A percentile compares a stretch with the other conserved stretches of the same genome.
These are phyloP conservation scores for Xestia ashworthii DNA, from an alignment of 2,888 invertebrate genomes.

Conservation along the genomic window DNA sequence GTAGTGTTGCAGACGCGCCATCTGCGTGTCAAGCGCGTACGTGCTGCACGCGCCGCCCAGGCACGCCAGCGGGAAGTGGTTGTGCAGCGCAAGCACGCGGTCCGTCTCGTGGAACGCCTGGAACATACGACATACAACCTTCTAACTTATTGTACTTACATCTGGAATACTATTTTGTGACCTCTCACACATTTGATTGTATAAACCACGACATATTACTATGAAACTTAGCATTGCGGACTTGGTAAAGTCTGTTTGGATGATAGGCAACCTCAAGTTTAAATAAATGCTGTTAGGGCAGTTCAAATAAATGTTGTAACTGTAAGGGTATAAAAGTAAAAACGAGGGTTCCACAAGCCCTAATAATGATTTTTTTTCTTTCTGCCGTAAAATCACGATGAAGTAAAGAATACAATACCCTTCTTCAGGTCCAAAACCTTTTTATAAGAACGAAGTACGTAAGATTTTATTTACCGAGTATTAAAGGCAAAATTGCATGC, in stretches of 20 bases:
- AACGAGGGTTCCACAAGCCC: no score
- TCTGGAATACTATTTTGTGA: not conserved
- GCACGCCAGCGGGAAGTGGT: slow-evolving; percentile 97
- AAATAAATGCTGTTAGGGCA: not conserved
- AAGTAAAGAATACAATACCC: no score
- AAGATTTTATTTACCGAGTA: not conserved
- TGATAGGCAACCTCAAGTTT: not conserved
- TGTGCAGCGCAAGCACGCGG: slow-evolving; percentile 96
- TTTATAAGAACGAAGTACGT: not conserved
- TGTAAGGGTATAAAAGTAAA: not conserved
- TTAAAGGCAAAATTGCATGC: no score
- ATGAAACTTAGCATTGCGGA: not conserved
- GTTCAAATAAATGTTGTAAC: not conserved
- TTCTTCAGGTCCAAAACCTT: no score
- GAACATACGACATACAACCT: not conserved
- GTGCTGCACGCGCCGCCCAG: slow-evolving; percentile 96
- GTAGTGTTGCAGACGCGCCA: slow-evolving; percentile 98
- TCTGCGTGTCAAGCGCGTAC: slow-evolving; percentile 94
- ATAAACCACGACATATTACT: not conserved
- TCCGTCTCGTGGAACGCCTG: slow-evolving; percentile 97
- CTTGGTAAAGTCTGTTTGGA: not conserved
- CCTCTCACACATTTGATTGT: not conserved
- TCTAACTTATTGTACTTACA: not conserved
- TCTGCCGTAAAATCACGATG: not conserved
- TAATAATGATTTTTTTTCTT: not conserved